phyloP scores from a whole-genome alignment of 1,140 invertebrate species.

The Pseudoatta argentina region DNA sequence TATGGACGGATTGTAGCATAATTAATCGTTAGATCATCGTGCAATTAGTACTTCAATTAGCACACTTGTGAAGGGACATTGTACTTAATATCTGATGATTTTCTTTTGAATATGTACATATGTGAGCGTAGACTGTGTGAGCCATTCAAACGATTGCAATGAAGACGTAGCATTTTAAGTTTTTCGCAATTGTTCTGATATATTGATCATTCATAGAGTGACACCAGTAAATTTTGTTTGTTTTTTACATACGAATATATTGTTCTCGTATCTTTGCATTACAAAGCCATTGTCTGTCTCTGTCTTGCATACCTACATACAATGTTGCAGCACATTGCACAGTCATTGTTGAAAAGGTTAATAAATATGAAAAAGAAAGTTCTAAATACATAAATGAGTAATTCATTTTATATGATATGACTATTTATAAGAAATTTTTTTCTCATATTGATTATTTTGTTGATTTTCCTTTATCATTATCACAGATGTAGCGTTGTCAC shows the following conservation, averaged over 20 bases:
- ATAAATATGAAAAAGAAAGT: neutral
- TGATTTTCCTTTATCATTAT: conserved; percentile 14
- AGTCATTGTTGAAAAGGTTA: neutral
- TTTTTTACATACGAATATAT: neutral
- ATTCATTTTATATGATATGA: neutral
- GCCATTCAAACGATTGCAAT: conserved; percentile 57
- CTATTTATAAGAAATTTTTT: conserved; percentile 11
- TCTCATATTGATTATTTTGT: conserved; percentile 28
- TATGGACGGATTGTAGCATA: conserved; percentile 54
- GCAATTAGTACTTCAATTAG: conserved; percentile 35
- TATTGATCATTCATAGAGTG: conserved; percentile 15
- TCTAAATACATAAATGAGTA: conserved; percentile 5
- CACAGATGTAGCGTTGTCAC: conserved; percentile 10
- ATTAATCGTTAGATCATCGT: conserved; percentile 49
- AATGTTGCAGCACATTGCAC: neutral
- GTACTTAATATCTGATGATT: conserved; percentile 42
- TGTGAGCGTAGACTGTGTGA: conserved; percentile 64
- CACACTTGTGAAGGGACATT: conserved; percentile 31
- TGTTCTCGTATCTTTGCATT: conserved; percentile 12
- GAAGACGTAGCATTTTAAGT: conserved; percentile 54
- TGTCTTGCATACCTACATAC: neutral
- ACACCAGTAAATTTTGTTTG: neutral
- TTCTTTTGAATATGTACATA: conserved; percentile 62
- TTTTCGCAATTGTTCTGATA: conserved; percentile 14
- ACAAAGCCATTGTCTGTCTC: neutral